Evolutionary conservation across 2,888 invertebrate species (phyloP).

Genomic region (Phengaris alcon): DNA sequence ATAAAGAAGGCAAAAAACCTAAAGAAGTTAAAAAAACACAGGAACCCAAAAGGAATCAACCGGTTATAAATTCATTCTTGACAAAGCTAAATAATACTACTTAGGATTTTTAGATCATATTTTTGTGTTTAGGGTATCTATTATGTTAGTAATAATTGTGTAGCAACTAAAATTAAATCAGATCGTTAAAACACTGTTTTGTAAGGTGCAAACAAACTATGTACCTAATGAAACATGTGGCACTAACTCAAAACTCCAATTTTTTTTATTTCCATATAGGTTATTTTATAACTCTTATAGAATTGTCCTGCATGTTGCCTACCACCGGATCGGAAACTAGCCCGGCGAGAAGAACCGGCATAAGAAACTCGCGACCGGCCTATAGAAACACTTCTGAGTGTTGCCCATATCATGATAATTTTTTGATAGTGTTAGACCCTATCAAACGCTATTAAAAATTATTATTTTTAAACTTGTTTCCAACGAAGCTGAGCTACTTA

Average conservation of each 20-base stretch:
- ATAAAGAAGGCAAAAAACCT: constrained; percentile 54
- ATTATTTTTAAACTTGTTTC: not conserved
- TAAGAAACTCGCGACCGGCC: too few relatives aligned
- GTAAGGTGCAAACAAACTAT: not conserved
- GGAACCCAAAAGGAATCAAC: constrained; percentile 65
- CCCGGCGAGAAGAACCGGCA: too few relatives aligned
- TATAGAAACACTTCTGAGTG: too few relatives aligned
- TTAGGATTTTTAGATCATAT: constrained; percentile 13
- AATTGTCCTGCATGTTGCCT: too few relatives aligned
- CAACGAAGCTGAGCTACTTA: not conserved
- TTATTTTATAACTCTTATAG: too few relatives aligned
- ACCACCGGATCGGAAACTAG: too few relatives aligned
- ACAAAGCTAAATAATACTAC: constrained; percentile 52
- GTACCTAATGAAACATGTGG: not conserved
- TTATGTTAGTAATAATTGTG: constrained; percentile 5
- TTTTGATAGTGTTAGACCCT: not conserved
- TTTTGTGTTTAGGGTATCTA: not conserved
- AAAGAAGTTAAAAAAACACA: constrained; percentile 59
- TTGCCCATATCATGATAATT: not conserved
- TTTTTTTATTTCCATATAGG: too few relatives aligned
- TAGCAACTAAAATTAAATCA: not conserved
- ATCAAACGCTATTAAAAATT: not conserved
- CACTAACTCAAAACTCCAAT: not conserved
- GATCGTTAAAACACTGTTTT: not conserved
- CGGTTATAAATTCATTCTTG: constrained; percentile 68